phyloP scores from a whole-genome alignment of 1,140 invertebrate species.

The Cepaea nemoralis region DNA sequence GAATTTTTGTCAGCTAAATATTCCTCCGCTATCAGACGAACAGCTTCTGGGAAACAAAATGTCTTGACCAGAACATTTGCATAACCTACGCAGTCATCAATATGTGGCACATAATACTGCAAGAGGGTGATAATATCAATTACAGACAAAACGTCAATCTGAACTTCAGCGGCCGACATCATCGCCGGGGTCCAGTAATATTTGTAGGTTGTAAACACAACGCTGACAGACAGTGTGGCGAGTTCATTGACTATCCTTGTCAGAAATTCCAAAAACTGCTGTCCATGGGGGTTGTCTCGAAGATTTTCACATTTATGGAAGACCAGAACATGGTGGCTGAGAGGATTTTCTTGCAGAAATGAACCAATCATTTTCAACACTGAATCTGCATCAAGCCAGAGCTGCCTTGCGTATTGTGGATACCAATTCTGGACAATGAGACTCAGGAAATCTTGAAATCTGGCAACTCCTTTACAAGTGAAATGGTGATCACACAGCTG shows the following conservation, averaged over 20 bases:
- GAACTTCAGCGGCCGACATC: not conserved
- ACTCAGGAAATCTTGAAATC: not conserved
- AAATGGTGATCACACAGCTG: not conserved
- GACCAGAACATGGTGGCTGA: not conserved
- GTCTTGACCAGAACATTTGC: not conserved
- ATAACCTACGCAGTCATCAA: not conserved
- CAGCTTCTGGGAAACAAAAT: conserved; percentile 26
- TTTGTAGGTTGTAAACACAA: conserved; percentile 14
- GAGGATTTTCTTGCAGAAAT: not conserved
- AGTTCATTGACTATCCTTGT: not conserved
- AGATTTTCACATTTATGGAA: conserved; percentile 33
- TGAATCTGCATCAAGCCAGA: not conserved
- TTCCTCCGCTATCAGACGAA: not conserved
- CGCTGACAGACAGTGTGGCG: not conserved
- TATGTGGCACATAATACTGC: not conserved
- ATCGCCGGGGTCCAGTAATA: not conserved
- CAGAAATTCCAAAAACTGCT: conserved; percentile 1
- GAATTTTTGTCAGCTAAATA: not conserved
- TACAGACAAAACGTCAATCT: conserved; percentile 4
- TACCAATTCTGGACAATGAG: not conserved
- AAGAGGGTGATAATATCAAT: not conserved
- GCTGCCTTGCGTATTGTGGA: not conserved
- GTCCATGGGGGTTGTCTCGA: not conserved
- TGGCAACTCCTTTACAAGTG: not conserved
- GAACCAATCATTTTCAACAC: not conserved